Conservation (phyloP, 2,888 invertebrate genomes). For the Gerris lacustris region DNA sequence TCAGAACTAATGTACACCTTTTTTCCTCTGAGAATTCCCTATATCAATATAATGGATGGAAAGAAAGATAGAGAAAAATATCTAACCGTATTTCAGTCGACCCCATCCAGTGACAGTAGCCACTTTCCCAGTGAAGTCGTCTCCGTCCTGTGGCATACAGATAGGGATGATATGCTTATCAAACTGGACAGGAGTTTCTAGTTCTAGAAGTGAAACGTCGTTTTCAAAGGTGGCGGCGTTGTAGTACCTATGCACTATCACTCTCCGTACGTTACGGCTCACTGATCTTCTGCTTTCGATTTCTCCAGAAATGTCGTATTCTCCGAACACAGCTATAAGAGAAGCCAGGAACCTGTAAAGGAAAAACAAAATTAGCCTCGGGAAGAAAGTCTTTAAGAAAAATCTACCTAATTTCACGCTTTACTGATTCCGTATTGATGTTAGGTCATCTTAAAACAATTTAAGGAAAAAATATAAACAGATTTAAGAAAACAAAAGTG, state of each 20-base stretch:
- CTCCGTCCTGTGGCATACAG: conserved; percentile 66
- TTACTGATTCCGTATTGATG: no score
- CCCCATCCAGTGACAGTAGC: conserved; percentile 91
- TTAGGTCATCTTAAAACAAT: no score
- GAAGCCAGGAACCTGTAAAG: conserved; percentile 66
- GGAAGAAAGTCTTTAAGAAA: background rate
- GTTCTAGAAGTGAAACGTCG: conserved; percentile 72
- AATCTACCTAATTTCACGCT: no score
- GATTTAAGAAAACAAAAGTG: no score
- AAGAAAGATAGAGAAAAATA: conserved; percentile 5
- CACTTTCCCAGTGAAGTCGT: conserved; percentile 72
- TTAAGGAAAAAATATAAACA: no score
- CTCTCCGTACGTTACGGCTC: conserved; percentile 70
- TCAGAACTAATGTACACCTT: no score
- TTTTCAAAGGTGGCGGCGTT: conserved; percentile 86
- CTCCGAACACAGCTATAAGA: conserved; percentile 79
- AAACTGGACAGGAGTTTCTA: conserved; percentile 69
- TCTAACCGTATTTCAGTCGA: conserved; percentile 66
- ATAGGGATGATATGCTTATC: conserved; percentile 84
- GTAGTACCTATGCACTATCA: conserved; percentile 82
- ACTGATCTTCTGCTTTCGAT: conserved; percentile 63
- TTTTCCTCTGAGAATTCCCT: background rate
- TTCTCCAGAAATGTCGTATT: conserved; percentile 78
- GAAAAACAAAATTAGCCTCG: background rate
- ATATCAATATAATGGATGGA: background rate